Base-by-base conservation (phyloP, 2,888 invertebrate species). In the Galeruca laticollis region DNA sequence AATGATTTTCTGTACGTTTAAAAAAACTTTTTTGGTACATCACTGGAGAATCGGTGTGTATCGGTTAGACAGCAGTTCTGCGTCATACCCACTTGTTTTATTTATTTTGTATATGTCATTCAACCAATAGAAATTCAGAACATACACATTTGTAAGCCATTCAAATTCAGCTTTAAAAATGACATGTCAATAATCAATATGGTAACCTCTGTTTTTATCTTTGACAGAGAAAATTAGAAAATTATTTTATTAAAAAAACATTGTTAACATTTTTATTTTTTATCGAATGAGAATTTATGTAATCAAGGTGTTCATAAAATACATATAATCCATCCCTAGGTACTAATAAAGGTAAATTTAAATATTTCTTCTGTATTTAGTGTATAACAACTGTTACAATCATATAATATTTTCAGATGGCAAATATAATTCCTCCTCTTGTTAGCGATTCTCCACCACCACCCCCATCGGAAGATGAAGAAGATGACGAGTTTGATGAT, bases 401-500 rank as follows among this genome's bases (percentile, higher is more conserved):
- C 52, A 10, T 8, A 20, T 33, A 52, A 40, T 43, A 43, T 59
- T 63, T 63, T 73, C 47, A 82, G 77, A 86, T 86, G 86, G 84
- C 86, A 73, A 86, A 85, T 77, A 83, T 87, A 80, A 87, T 89
- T 78, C 89, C 89, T 75, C 89, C 88, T 71, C 83, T 89, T 69
- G 81, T 89, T 70, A 88, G 88, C 79, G 87, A 86, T 80, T 87
- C 89, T 57, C 89, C 89, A 68, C 89, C 89, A 67, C 89, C 89
- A 66, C 89, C 89, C 57, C 89, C 89, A 51, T 87, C 89, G 60
- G 85, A 87, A 72, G 87, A 87, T 60, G 87, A 86, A 33, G 84
- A 85, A 68, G 85, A 86, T 74, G 89, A 90, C 84, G 89, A 89
- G 81, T 90, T 90, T 86, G 89, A 88, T 51, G 89, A 89, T 80